A percentile compares a stretch with the other conserved stretches of the same genome.
These are phyloP conservation scores for Azorinus chamasolen DNA, from an alignment of 2,888 invertebrate genomes.

Conservation along the genomic window DNA sequence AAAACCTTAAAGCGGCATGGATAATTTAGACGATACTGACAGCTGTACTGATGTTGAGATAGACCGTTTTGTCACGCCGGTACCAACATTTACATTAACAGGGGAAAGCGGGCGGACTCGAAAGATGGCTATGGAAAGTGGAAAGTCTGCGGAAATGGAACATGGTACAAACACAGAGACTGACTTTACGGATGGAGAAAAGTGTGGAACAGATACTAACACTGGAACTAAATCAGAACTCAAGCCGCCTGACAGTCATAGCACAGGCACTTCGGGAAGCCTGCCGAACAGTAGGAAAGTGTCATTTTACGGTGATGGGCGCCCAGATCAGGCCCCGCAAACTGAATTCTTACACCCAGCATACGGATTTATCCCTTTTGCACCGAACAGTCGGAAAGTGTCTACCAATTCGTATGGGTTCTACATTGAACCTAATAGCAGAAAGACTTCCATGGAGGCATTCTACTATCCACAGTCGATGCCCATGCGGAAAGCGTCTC, in stretches of 20 bases:
- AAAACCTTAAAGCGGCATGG: too few relatives aligned
- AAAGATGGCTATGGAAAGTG: too few relatives aligned
- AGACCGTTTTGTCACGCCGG: too few relatives aligned
- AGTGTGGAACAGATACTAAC: too few relatives aligned
- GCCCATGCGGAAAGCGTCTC: constrained; percentile 48
- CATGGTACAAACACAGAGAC: too few relatives aligned
- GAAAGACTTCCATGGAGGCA: constrained; percentile 56
- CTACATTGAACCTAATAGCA: constrained; percentile 27
- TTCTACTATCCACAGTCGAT: constrained; percentile 38
- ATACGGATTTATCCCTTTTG: constrained; percentile 34
- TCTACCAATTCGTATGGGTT: constrained; percentile 46
- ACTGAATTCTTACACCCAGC: constrained; percentile 30
- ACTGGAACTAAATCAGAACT: background rate
- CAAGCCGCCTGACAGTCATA: background rate
- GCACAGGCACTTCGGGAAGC: constrained; percentile 16
- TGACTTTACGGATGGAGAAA: too few relatives aligned
- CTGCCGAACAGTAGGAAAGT: constrained; percentile 54
- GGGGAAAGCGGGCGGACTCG: too few relatives aligned
- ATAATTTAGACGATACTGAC: too few relatives aligned
- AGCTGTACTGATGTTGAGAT: too few relatives aligned
- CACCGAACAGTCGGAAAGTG: constrained; percentile 38
- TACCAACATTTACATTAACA: too few relatives aligned
- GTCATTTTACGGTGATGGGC: constrained; percentile 29
- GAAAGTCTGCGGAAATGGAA: too few relatives aligned
- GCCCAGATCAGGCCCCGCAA: background rate